Evolutionary conservation across 2,113 vertebrate genomes (phyloP), one percentile per base, ranked within the genome.

Genomic region (Carettochelys insculpta): DNA sequence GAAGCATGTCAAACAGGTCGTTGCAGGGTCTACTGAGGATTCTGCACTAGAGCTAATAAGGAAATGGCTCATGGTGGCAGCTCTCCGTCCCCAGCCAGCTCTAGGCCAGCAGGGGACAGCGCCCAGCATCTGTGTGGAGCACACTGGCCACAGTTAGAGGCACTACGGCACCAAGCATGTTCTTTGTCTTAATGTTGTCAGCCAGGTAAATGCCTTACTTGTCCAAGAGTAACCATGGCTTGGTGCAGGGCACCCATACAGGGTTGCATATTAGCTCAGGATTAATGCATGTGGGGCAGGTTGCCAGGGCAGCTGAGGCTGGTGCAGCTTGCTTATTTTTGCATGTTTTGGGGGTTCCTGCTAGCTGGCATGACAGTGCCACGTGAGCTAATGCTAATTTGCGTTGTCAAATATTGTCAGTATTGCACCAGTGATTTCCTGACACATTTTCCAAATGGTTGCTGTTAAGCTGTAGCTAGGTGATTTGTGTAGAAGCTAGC

Each of bases 331-430:
- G 79, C 82, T 76, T 90, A 45, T 1, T 45, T 92, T 73, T 80
- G 41, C 47, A 25, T 85, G 75, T 68, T 88, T 83, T 80, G 50
- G 2, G 75, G 90, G 50, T 91, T 89, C 84, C 90, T 78, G 89
- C 85, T 94, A 92, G 51, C 80, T 92, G 86, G 86, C 90, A 80
- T 47, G 81, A 90, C 65, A 50, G 73, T 88, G 92, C 87, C 90
- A n/a, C n/a, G 86, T 85, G 84, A 88, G 51, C 83, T 89, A 86
- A 78, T 89, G 4, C 56, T 93, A 31, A 58, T 87, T 93, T 93
- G 92, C 82, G 25, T 82, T 82, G 87, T 93, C 92, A 92, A 85
- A 86, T 75, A 48, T 78, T 77, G 80, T 94, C 95, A 80, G 14
- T 83, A 56, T 5, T 45, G 51, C 86, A 84, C 89, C 51, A 58